These are phyloP conservation scores for Habropoda laboriosa DNA, from an alignment of 1,140 invertebrate genomes.

Conservation along the genomic window DNA sequence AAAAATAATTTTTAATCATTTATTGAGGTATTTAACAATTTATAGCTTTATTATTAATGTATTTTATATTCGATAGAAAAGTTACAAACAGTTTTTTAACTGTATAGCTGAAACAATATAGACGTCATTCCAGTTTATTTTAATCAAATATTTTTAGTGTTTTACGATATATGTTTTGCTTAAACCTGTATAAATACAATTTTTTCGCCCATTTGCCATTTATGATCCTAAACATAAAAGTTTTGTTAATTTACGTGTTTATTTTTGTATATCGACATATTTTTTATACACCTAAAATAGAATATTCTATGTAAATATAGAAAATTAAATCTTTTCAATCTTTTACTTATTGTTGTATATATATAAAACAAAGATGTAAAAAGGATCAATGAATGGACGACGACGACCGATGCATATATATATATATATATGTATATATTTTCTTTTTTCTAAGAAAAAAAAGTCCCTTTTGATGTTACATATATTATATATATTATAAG, in stretches of 20 bases:
- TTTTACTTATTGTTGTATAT: neutral
- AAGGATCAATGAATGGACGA: slow-evolving; percentile 36
- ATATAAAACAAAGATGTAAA: neutral
- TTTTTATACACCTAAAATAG: neutral
- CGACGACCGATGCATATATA: too few relatives aligned
- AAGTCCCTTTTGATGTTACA: too few relatives aligned
- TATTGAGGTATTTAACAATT: slow-evolving; percentile 12
- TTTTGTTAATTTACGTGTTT: neutral
- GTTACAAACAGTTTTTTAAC: slow-evolving; percentile 7
- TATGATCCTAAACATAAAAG: neutral
- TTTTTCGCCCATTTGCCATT: too few relatives aligned
- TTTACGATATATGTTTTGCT: neutral
- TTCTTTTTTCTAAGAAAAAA: too few relatives aligned
- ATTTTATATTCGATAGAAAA: slow-evolving; percentile 11
- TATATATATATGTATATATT: too few relatives aligned
- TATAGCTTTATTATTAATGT: slow-evolving; percentile 18
- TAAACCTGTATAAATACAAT: neutral
- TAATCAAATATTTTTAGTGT: neutral
- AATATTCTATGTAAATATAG: neutral
- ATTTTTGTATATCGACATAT: slow-evolving; percentile 1
- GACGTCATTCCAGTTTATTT: neutral
- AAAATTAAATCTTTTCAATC: neutral
- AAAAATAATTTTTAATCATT: neutral
- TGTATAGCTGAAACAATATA: neutral
- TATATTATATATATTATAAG: too few relatives aligned